phyloP scores from a whole-genome alignment of 2,888 invertebrate species.

The Sinelater perroti region DNA sequence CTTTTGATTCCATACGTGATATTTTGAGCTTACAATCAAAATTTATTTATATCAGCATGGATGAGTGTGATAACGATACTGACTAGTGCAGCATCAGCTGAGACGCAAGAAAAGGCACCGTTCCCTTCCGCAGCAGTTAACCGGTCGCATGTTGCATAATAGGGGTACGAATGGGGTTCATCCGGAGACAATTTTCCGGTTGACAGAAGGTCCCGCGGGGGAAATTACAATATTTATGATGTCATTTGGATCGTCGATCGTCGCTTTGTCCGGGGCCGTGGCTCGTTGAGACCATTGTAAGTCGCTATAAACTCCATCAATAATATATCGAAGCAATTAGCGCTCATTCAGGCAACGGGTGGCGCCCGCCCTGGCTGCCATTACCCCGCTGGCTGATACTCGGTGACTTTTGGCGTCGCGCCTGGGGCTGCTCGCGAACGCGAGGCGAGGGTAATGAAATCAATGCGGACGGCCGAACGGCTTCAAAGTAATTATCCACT shows the following conservation, averaged over 20 bases:
- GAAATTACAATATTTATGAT: slow-evolving; percentile 60
- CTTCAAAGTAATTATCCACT: slow-evolving; percentile 20
- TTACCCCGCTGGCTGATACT: slow-evolving; percentile 15
- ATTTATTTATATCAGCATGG: no score
- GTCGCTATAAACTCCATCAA: slow-evolving; percentile 53
- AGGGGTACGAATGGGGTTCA: slow-evolving; percentile 36
- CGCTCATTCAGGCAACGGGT: slow-evolving; percentile 49
- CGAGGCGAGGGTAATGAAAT: slow-evolving; percentile 6
- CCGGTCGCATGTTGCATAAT: slow-evolving; percentile 23
- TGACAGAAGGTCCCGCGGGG: slow-evolving; percentile 43
- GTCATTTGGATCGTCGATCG: slow-evolving; percentile 57
- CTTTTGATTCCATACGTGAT: no score
- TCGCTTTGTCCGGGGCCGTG: slow-evolving; percentile 49
- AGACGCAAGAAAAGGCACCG: not conserved
- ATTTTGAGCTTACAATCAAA: no score
- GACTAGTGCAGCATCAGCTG: no score
- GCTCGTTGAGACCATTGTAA: slow-evolving; percentile 53
- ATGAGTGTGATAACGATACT: no score
- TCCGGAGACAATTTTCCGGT: slow-evolving; percentile 45
- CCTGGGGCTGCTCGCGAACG: not conserved
- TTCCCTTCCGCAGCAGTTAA: slow-evolving; percentile 18
- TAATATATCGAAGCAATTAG: slow-evolving; percentile 57
- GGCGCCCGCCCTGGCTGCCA: slow-evolving; percentile 25
- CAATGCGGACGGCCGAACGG: slow-evolving; percentile 1
- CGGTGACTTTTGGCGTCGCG: slow-evolving; percentile 16